phyloP scores from a whole-genome alignment of 2,113 vertebrate genomes.

The Mastomys coucha region DNA sequence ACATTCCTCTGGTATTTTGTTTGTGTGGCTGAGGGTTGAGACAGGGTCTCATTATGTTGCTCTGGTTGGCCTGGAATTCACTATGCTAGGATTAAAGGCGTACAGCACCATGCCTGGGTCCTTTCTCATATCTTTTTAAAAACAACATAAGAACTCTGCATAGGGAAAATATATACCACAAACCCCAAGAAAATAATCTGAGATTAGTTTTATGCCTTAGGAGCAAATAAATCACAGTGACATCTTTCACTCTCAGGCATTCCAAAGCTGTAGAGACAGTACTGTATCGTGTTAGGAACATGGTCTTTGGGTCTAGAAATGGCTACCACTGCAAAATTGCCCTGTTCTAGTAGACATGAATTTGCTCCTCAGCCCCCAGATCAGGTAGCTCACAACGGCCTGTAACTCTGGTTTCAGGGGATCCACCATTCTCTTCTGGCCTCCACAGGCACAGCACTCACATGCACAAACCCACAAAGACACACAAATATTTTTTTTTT shows the following conservation, averaged over 20 bases:
- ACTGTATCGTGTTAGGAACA: slow-evolving; percentile 1
- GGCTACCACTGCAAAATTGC: background rate
- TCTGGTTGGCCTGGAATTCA: background rate
- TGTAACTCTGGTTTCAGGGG: background rate
- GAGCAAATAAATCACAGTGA: slow-evolving; percentile 25
- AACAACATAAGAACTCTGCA: background rate
- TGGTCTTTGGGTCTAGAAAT: background rate
- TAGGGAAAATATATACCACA: background rate
- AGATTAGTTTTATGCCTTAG: slow-evolving; percentile 29
- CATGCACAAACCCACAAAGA: background rate
- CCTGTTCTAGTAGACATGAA: background rate
- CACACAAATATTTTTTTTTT: background rate
- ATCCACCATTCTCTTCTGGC: background rate
- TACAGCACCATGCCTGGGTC: no score
- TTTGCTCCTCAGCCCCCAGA: background rate
- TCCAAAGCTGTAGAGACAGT: background rate
- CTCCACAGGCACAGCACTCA: background rate
- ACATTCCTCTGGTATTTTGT: background rate
- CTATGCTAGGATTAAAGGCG: background rate
- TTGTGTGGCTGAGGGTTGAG: background rate
- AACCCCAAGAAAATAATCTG: background rate
- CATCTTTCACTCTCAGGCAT: background rate
- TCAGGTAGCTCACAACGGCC: background rate
- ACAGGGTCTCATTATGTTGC: background rate
- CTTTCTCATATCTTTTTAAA: background rate